phyloP scores from a whole-genome alignment of 2,113 vertebrate species.

The Brachypodius melanocephalos region DNA sequence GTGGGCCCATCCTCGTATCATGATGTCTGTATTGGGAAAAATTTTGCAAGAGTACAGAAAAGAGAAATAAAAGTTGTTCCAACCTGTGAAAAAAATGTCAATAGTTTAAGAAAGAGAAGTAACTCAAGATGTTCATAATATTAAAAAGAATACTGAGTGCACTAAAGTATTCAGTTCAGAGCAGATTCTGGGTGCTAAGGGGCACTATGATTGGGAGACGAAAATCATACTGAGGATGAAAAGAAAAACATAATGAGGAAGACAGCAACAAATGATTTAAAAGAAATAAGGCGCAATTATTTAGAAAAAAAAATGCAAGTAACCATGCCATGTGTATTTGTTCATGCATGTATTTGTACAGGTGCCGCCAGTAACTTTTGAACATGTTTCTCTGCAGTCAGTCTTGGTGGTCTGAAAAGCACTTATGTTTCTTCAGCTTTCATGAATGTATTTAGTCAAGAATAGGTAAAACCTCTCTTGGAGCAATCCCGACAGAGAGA shows the following conservation, averaged over 20 bases:
- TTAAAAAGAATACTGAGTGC: neutral
- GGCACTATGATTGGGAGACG: neutral
- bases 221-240: neutral
- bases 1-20: neutral
- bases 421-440: constrained; percentile 17
- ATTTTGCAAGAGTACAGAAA: neutral
- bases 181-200: neutral
- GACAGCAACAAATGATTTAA: neutral
- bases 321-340: neutral
- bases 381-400: neutral
- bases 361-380: neutral
- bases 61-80: neutral
- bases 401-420: neutral
- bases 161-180: neutral
- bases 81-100: neutral
- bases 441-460: neutral
- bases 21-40: neutral
- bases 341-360: neutral
- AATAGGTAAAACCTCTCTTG: neutral
- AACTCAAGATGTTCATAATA: neutral
- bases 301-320: neutral
- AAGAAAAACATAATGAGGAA: neutral
- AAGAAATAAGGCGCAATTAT: neutral
- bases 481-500: neutral
- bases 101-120: neutral